phyloP scores from a whole-genome alignment of 2,888 invertebrate species.

The Lasioglossum calceatum region DNA sequence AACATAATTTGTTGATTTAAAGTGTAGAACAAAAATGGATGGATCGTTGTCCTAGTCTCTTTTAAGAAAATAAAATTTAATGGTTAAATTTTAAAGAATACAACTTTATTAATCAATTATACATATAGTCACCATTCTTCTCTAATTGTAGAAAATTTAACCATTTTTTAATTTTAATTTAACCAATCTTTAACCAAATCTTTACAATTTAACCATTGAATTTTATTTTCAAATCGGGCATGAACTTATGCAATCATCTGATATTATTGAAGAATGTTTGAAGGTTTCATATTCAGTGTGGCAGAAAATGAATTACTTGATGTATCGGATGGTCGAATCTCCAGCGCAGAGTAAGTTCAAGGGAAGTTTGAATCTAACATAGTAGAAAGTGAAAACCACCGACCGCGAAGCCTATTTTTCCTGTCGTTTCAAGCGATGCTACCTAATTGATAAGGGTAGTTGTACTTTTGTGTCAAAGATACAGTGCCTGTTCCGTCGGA shows the following conservation, averaged over 20 bases:
- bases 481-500: conserved; percentile 29
- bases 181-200: no score
- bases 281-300: not conserved
- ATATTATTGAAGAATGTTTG: not conserved
- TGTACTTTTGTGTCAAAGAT: conserved; percentile 4
- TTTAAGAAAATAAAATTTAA: no score
- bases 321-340: not conserved
- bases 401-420: not conserved
- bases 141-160: no score
- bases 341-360: not conserved
- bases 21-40: not conserved
- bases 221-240: no score
- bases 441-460: conserved; percentile 10
- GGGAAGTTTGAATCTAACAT: not conserved
- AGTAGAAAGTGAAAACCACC: not conserved
- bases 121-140: no score
- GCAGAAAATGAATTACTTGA: not conserved
- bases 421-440: not conserved
- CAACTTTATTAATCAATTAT: no score
- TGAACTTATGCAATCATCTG: no score
- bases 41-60: not conserved
- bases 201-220: no score
- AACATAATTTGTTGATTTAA: not conserved
- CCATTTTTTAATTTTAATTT: no score
- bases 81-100: no score